phyloP scores from a whole-genome alignment of 2,888 invertebrate genomes.

The Gryllus longicercus region DNA sequence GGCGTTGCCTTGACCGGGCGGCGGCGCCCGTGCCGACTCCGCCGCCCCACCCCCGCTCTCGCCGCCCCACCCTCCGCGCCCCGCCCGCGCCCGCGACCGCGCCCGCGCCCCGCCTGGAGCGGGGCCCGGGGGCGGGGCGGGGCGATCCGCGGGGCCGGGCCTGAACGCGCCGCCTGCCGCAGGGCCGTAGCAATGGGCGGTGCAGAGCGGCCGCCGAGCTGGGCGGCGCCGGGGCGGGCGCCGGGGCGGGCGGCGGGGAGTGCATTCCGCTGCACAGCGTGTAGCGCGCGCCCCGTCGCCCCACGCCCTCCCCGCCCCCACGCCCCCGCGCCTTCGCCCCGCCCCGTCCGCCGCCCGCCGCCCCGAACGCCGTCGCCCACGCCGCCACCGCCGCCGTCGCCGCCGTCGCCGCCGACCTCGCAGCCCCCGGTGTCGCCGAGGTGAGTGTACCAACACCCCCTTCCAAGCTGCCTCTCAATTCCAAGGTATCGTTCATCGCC shows the following conservation, averaged over 20 bases:
- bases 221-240: background rate
- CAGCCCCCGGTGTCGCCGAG: background rate
- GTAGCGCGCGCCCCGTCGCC: background rate
- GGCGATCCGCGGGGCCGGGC: background rate
- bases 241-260: background rate
- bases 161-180: background rate
- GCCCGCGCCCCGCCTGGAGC: background rate
- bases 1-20: too few relatives aligned
- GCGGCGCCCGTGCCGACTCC: too few relatives aligned
- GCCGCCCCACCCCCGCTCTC: too few relatives aligned
- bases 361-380: background rate
- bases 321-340: background rate
- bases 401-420: background rate
- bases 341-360: background rate
- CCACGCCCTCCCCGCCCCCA: background rate
- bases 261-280: background rate
- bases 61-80: background rate
- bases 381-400: background rate
- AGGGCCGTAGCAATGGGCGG: constrained; percentile 7
- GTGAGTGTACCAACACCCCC: background rate
- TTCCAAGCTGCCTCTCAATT: too few relatives aligned
- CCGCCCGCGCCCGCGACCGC: background rate
- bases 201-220: background rate
- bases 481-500: too few relatives aligned
- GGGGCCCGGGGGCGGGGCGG: background rate